Percentiles rank a stretch among this genome's conserved stretches.
These are phyloP conservation scores for Pica pica DNA, from an alignment of 2,113 vertebrate species.

Conservation along the genomic window DNA sequence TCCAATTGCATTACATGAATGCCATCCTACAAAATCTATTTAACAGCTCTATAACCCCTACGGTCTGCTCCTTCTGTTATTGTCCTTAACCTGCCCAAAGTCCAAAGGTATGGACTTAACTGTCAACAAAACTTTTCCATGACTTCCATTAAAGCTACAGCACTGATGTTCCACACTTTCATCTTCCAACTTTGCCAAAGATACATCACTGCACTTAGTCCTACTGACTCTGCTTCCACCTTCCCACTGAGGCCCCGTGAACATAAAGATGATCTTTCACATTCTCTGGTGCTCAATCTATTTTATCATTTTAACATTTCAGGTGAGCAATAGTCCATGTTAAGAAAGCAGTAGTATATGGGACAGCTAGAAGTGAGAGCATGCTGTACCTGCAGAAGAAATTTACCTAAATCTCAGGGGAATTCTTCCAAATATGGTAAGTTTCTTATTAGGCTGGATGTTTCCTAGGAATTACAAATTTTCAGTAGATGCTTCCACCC, in stretches of 20 bases:
- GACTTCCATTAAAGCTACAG: background rate
- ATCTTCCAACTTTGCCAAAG: background rate
- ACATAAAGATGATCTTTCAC: background rate
- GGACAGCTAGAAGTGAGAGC: background rate
- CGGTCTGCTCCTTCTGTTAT: background rate
- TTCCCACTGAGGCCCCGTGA: background rate
- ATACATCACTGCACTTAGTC: background rate
- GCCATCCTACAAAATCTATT: background rate
- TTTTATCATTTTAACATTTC: background rate
- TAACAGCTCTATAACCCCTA: background rate
- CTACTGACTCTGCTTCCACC: background rate
- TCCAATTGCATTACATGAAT: background rate
- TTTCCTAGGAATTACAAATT: background rate
- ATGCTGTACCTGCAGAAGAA: background rate
- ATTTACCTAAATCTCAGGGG: background rate
- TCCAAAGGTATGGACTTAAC: background rate
- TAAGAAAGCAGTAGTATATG: background rate
- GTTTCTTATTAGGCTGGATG: background rate
- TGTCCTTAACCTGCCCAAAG: background rate
- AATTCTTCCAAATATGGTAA: background rate
- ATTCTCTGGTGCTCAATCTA: background rate
- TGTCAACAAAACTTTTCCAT: background rate
- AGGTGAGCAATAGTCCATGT: background rate
- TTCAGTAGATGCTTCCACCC: background rate
- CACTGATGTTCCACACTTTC: rapidly evolving